phyloP scores from a whole-genome alignment of 2,113 vertebrate genomes.

The Coreoperca whiteheadi region DNA sequence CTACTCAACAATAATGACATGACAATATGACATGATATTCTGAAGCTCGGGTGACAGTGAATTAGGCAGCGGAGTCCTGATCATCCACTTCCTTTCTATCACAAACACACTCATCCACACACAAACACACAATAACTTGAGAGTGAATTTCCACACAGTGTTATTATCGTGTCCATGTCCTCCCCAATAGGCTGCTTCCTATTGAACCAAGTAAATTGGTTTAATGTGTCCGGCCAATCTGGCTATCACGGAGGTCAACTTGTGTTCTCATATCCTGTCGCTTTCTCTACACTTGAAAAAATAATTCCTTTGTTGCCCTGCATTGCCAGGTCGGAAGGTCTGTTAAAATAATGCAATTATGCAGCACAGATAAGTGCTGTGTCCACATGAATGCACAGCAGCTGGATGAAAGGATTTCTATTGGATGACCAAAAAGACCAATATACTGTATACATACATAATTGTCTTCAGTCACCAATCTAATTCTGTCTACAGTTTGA shows the following conservation, averaged over 20 bases:
- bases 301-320: slow-evolving; percentile 58
- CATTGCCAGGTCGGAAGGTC: slow-evolving; percentile 48
- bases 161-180: slow-evolving; percentile 68
- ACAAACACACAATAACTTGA: slow-evolving; percentile 30
- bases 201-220: slow-evolving; percentile 73
- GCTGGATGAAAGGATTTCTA: slow-evolving; percentile 22
- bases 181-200: slow-evolving; percentile 68
- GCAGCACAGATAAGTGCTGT: slow-evolving; percentile 32
- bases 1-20: slow-evolving; percentile 8
- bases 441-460: neutral
- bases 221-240: slow-evolving; percentile 75
- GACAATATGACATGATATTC: slow-evolving; percentile 19
- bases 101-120: slow-evolving; percentile 13
- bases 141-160: slow-evolving; percentile 47
- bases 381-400: slow-evolving; percentile 31
- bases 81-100: slow-evolving; percentile 23
- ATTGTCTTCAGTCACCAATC: neutral
- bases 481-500: slow-evolving; percentile 16
- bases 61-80: slow-evolving; percentile 37
- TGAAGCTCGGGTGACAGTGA: slow-evolving; percentile 21
- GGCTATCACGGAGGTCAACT: slow-evolving; percentile 70
- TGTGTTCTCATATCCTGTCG: slow-evolving; percentile 77
- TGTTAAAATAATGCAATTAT: slow-evolving; percentile 69
- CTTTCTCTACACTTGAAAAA: slow-evolving; percentile 22
- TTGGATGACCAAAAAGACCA: slow-evolving; percentile 12